Base-by-base conservation (phyloP, 2,797 vertebrate genomes). In the Erpetoichthys calabaricus region DNA sequence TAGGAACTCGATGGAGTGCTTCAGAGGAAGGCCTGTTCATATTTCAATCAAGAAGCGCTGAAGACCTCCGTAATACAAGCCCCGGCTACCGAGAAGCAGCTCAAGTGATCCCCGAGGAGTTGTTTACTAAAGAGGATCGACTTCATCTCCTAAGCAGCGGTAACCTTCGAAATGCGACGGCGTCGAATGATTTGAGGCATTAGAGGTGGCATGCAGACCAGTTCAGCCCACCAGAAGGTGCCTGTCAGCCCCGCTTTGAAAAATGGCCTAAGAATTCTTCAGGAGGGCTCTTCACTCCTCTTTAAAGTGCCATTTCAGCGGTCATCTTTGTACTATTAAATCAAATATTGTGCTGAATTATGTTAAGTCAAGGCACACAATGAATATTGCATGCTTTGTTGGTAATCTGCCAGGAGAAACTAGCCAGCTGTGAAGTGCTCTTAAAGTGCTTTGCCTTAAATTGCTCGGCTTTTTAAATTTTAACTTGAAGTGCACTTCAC, bases 221-320 rank as follows among this genome's bases (percentile, higher is more conserved):
- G n/a, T 5, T 49, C 47, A 49, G 58, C 61, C 53, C 65, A 70
- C 66, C 66, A 45, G 62, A 65, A 69, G 69, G 68, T 52, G 54
- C 65, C 64, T 64, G 70, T 64, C 64, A 61, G 50, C 25, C 53
- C 53, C 44, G 10, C 44, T 54, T 54, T 54, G n/a, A 42, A 25
- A 54, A 7, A 8, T 7, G 8, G 53, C 41, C 4, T 41, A 42
- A 54, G 44, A 54, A 5, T n/a, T 3, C 25, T 54, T 54, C 41
- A 6, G 6, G 44, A 54, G 41, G 25, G 43, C 56, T 50, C 46
- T 57, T 50, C 47, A 46, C 43, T n/a, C 9, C 56, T 50, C 45
- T 66, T 68, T 60, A 65, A 67, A 60, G 61, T 56, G 45, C 64
- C 65, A 61, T 56, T 60, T 60, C 56, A 62, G 63, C 49, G 59